Base-by-base conservation (phyloP, 2,113 vertebrate genomes). In the Sinocyclocheilus anshuiensis region DNA sequence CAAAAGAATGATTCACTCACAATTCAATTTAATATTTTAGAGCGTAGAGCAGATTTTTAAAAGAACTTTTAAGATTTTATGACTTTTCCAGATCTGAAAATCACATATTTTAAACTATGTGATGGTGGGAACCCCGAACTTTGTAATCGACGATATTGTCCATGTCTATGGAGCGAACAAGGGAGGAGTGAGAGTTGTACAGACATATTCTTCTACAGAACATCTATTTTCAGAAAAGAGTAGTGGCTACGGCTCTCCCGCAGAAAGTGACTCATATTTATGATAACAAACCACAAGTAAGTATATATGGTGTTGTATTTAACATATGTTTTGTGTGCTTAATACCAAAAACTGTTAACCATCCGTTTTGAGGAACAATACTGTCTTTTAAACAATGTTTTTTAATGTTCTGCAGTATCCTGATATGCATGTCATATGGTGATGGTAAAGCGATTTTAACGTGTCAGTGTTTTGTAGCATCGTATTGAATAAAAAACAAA, bases 281-380 rank as follows among this genome's bases (percentile, higher is more conserved):
- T 75, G 90, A 80, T 86, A 74, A 59, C 84, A 88, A 90, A 91
- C 87, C 82, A 90, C 88, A 90, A 91, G 50, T 55, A 82, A 26
- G 50, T 75, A 59, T 71, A 88, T 48, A 89, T 84, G 86, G 89
- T 87, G 89, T 91, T 84, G 90, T 91, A 91, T 91, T 88, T 88
- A 75, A 65, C 84, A 57, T 91, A 88, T 84, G 85, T 93, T 90
- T 91, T 86, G 86, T 92, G 93, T 94, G 92, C 91, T 94, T 91
- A 88, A 94, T 92, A 93, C 94, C 94, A 94, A 95, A 95, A 93
- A 93, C 88, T 92, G 93, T 94, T 92, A 92, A 93, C 88, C 88
- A 92, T 93, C 91, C 89, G 88, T 92, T 92, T 92, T 87, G 91
- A 94, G 84, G 88, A 92, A 91, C 86, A 76, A 92, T 85, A 86